Base-by-base conservation (phyloP, 2,113 vertebrate genomes). In the Limanda limanda region DNA sequence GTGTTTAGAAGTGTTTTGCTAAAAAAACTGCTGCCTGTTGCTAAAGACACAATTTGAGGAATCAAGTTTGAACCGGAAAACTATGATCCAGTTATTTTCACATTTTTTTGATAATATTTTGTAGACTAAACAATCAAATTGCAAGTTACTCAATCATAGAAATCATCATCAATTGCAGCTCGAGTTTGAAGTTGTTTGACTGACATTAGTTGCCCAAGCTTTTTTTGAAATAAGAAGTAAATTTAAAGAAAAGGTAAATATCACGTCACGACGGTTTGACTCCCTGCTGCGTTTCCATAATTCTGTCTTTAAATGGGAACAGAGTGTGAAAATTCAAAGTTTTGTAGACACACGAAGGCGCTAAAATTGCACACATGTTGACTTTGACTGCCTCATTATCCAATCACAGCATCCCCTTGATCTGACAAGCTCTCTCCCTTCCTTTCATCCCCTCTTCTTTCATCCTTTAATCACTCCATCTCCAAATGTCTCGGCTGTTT, bases 371-470 rank as follows among this genome's bases (percentile, higher is more conserved):
- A 76, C 65, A 74, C 68, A 61, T 84, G 65, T 81, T 82, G 79
- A 87, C 80, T 90, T 77, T 18, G 81, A 56, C 88, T 59, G 62
- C 68, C 59, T 89, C 81, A 85, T 85, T 83, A 86, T 89, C 85
- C 82, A 86, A 85, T 89, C 82, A 62, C 25, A 24, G 68, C 60
- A 27, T 64, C 59, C 54, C 76, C 62, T 92, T 88, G 74, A 85
- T 84, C 85, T 86, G 87, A 83, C 84, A 87, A 64, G 78, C 66
- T 64, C 64, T 70, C 71, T 64, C 52, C 68, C 59, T 63, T 51
- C 59, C 63, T 87, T 87, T 88, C 73, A 79, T 78, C 54, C 64
- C 25, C 20, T 81, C 75, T 77, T 74, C 65, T 27, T 70, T 78
- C 78, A 68, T 68, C 62, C 62, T 80, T 70, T 81, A 76, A 87